Conservation (phyloP, 2,888 invertebrate species). For the Apoderus coryli region DNA sequence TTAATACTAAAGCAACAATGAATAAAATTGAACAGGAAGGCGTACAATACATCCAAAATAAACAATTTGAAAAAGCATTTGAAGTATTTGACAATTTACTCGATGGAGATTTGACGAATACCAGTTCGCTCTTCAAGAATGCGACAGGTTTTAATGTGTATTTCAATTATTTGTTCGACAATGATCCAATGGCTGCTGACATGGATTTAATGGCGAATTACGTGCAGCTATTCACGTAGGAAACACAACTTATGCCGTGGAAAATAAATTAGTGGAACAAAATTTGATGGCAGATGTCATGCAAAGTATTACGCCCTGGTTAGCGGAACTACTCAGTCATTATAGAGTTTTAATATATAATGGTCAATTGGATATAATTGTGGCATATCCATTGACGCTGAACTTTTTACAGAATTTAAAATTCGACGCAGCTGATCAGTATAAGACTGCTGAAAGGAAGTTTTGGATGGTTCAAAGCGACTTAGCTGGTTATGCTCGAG, state of each 20-base stretch:
- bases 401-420: slow-evolving; percentile 55
- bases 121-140: slow-evolving; percentile 51
- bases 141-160: slow-evolving; percentile 63
- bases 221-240: slow-evolving; percentile 73
- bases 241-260: slow-evolving; percentile 49
- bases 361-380: slow-evolving; percentile 79
- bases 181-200: slow-evolving; percentile 34
- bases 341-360: slow-evolving; percentile 66
- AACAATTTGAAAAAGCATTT: slow-evolving; percentile 55
- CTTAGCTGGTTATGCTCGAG: slow-evolving; percentile 59
- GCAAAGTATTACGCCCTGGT: slow-evolving; percentile 18
- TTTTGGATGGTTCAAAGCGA: slow-evolving; percentile 51
- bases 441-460: slow-evolving; percentile 44
- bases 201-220: slow-evolving; percentile 43
- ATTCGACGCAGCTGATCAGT: slow-evolving; percentile 49
- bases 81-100: slow-evolving; percentile 55
- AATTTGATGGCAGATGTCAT: too few relatives aligned
- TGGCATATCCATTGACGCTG: slow-evolving; percentile 68
- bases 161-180: slow-evolving; percentile 54
- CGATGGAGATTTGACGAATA: slow-evolving; percentile 48
- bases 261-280: too few relatives aligned
- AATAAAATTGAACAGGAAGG: slow-evolving; percentile 43
- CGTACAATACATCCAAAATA: slow-evolving; percentile 41
- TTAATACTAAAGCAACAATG: slow-evolving; percentile 44
- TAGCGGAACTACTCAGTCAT: slow-evolving; percentile 42